Evolutionary conservation across 2,888 invertebrate species (phyloP).

Genomic region (Nemurella pictetii): DNA sequence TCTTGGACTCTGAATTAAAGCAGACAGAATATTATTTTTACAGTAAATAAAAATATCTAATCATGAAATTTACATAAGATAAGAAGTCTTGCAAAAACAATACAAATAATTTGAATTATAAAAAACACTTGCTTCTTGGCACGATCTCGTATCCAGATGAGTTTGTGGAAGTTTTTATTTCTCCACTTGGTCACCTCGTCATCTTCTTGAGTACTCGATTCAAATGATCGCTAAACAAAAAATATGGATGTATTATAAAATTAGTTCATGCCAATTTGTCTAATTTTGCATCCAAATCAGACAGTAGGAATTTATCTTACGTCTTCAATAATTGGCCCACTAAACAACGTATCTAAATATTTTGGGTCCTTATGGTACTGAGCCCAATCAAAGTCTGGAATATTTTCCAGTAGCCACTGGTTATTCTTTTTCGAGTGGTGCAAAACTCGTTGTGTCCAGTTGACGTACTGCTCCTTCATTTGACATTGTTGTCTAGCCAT

Average conservation of each 20-base stretch:
- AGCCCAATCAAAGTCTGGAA: neutral
- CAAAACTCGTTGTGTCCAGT: neutral
- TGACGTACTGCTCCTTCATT: neutral
- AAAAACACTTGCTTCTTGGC: neutral
- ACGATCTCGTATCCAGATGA: neutral
- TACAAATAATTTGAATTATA: neutral
- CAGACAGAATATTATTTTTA: neutral
- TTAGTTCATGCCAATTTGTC: too few relatives aligned
- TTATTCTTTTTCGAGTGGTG: neutral
- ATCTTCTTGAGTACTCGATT: neutral
- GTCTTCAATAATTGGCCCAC: neutral
- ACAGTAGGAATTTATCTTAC: too few relatives aligned
- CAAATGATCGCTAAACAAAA: too few relatives aligned
- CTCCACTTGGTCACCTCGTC: neutral
- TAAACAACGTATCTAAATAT: neutral
- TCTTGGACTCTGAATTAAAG: neutral
- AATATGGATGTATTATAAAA: too few relatives aligned
- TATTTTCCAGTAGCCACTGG: neutral
- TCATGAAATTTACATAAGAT: neutral
- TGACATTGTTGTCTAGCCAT: neutral
- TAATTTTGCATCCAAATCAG: too few relatives aligned
- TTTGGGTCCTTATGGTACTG: neutral
- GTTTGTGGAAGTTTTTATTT: constrained; percentile 6
- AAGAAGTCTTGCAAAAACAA: too few relatives aligned
- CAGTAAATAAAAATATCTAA: neutral